These are phyloP conservation scores for Wasmannia auropunctata DNA, from an alignment of 1,140 invertebrate species.

Conservation along the genomic window DNA sequence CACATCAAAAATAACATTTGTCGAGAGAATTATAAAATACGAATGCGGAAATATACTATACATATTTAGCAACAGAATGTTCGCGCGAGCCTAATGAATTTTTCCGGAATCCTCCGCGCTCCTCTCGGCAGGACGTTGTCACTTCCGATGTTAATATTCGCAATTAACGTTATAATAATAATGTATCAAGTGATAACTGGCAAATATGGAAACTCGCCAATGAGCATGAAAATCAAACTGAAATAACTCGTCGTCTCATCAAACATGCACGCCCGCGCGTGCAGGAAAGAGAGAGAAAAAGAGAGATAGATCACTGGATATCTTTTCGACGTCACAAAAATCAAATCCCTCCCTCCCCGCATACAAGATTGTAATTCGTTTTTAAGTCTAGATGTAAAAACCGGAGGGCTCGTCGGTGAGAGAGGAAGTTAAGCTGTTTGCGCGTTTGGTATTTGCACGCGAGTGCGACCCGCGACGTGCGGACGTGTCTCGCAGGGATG, in stretches of 20 bases:
- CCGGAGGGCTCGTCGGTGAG: slow-evolving; percentile 53
- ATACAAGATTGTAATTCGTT: slow-evolving; percentile 72
- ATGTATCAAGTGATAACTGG: slow-evolving; percentile 61
- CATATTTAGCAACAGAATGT: slow-evolving; percentile 35
- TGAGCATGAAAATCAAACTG: slow-evolving; percentile 77
- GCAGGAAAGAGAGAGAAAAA: slow-evolving; percentile 27
- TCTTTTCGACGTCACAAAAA: slow-evolving; percentile 61
- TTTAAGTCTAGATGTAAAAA: slow-evolving; percentile 71
- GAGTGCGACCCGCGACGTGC: background rate
- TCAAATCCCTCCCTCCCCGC: slow-evolving; percentile 61
- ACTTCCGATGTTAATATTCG: slow-evolving; percentile 58
- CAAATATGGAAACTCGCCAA: slow-evolving; percentile 67
- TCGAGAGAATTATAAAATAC: background rate
- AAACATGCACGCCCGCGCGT: slow-evolving; percentile 13
- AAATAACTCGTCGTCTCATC: slow-evolving; percentile 67
- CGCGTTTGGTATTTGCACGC: slow-evolving; percentile 40
- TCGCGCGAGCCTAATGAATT: slow-evolving; percentile 56
- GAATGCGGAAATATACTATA: background rate
- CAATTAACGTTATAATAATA: slow-evolving; percentile 58
- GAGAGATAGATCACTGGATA: slow-evolving; percentile 44
- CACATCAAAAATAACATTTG: slow-evolving; percentile 32
- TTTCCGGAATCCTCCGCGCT: slow-evolving; percentile 47
- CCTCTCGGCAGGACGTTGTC: slow-evolving; percentile 51
- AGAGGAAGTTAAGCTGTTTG: slow-evolving; percentile 55
- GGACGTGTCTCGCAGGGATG: background rate